Conservation (phyloP, 2,113 vertebrate genomes). For the Solea solea region DNA sequence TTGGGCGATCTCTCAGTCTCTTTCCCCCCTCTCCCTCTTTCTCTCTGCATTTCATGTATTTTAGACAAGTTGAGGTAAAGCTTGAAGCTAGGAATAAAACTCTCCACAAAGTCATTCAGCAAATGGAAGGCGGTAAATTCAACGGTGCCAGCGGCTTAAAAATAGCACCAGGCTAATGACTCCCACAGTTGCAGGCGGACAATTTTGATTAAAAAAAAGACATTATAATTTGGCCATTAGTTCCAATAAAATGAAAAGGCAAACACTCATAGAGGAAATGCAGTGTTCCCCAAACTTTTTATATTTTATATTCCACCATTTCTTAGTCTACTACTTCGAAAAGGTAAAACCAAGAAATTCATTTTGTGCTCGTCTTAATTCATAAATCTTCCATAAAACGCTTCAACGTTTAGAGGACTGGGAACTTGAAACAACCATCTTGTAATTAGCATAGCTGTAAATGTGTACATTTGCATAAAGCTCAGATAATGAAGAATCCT, state of each 20-base stretch:
- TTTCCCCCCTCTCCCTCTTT: conserved; percentile 5
- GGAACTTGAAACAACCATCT: conserved; percentile 1
- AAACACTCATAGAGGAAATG: neutral
- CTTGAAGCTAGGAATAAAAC: conserved; percentile 19
- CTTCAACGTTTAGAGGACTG: no score
- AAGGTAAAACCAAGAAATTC: no score
- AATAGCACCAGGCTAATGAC: conserved; percentile 33
- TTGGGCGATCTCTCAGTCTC: conserved; percentile 24
- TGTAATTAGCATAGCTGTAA: conserved; percentile 27
- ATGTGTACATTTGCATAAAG: conserved; percentile 34
- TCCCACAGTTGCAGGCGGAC: conserved; percentile 1
- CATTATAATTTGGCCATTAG: neutral
- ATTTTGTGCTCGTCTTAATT: no score
- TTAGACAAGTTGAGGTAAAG: conserved; percentile 26
- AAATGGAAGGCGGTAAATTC: conserved; percentile 9
- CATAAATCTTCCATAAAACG: no score
- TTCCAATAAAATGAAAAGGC: neutral
- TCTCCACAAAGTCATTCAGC: conserved; percentile 9
- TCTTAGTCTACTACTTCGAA: no score
- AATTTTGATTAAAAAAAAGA: conserved; percentile 10
- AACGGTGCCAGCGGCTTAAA: conserved; percentile 10
- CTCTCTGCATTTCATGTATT: conserved; percentile 12
- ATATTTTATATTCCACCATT: no score
- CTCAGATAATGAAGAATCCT: conserved; percentile 5
- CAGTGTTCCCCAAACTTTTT: no score